Percentiles rank a stretch among this genome's conserved stretches.
Conservation (phyloP, 2,113 vertebrate genomes). For the Aviceda subcristata region DNA sequence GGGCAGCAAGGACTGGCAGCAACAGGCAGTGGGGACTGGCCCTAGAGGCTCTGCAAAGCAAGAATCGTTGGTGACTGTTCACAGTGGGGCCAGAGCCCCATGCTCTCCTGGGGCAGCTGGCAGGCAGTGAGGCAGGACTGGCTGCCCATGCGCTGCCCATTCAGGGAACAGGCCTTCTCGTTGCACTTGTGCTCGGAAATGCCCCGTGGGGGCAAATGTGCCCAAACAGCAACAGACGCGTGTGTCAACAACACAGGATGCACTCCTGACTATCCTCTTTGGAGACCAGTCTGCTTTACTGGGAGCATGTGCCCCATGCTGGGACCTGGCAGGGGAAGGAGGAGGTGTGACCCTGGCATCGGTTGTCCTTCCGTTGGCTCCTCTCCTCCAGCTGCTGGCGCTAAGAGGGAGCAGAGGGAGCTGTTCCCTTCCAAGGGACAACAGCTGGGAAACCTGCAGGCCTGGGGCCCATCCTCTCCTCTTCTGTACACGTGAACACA, state of each 20-base stretch:
- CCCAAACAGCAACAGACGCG: neutral
- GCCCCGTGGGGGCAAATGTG: neutral
- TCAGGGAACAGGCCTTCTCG: neutral
- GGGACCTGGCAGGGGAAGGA: neutral
- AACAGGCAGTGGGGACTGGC: rapidly evolving
- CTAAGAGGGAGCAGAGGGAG: neutral
- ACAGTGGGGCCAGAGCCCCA: neutral
- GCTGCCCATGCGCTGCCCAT: neutral
- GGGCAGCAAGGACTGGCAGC: too few relatives aligned
- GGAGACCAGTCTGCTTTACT: neutral
- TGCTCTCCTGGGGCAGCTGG: neutral
- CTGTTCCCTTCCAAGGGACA: neutral
- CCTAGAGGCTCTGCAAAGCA: neutral
- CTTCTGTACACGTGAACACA: neutral
- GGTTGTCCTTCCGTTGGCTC: rapidly evolving
- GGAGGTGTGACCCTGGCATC: neutral
- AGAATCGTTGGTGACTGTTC: too few relatives aligned
- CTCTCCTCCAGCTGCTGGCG: neutral
- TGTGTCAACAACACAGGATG: neutral
- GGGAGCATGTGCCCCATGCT: neutral
- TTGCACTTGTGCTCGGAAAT: neutral
- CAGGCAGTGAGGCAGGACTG: neutral
- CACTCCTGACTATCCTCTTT: neutral
- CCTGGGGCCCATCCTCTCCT: neutral
- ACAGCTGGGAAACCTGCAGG: neutral